Base-by-base conservation (phyloP, 2,888 invertebrate genomes). In the Lysandra coridon region DNA sequence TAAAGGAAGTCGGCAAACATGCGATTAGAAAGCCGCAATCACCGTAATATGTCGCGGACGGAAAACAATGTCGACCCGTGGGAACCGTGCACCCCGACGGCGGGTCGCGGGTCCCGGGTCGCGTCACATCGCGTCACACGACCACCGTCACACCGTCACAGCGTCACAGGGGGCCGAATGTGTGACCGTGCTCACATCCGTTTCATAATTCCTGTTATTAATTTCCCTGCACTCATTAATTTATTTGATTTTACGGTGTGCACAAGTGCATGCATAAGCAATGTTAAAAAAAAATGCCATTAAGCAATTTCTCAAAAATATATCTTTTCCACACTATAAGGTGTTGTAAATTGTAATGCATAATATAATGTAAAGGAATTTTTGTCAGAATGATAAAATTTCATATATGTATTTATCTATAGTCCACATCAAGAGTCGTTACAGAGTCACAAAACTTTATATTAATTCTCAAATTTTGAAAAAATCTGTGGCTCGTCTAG, bases 31-130 rank as follows among this genome's bases (percentile, higher is more conserved):
- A 90, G 88, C 86, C 81, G 85, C 88, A 92, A 92, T 92, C 90
- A 90, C 87, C 85, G 89, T 90, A 88, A 91, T 90, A 92, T 91
- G 90, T 92, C 91, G 92, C 89, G 86, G 88, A 91, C 91, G 92
- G 91, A 91, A 92, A 87, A 90, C 91, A 92, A 91, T 88, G 86
- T 73, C 83, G 84, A 85, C 83, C 85, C 93, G 93, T 94, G 93
- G 93, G 93, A 94, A 93, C 85, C 83, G 90, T 87, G 87, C 89
- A 88, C 91, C 90, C 90, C 83, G 88, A 87, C 90, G 90, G 90
- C 88, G 90, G 87, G 81, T 87, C 90, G 86, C 87, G 86, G 87
- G 30, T 14, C 86, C 81, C 80, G 80, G 82, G 80, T 78, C 86
- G 87, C 85, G 85, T 84, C 87, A 87, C 86, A 84, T 83, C 83